Conservation (phyloP, 2,888 invertebrate genomes). For the Drosophila demipolita region DNA sequence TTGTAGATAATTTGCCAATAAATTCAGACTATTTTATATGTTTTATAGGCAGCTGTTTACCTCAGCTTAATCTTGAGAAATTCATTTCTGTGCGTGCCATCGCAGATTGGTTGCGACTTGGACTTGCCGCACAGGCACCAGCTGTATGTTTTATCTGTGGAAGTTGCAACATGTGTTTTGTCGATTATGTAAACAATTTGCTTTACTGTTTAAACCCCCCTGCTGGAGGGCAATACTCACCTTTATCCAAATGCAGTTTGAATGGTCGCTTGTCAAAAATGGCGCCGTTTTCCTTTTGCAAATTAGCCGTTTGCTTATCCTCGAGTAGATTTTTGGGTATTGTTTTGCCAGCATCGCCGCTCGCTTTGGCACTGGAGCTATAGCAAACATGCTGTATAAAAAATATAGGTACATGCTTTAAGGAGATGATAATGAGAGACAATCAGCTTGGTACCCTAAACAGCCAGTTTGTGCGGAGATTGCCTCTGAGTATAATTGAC, state of each 20-base stretch:
- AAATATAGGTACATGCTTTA: neutral
- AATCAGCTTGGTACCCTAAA: conserved; percentile 47
- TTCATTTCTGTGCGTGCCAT: conserved; percentile 94
- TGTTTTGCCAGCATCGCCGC: conserved; percentile 77
- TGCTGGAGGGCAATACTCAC: conserved; percentile 80
- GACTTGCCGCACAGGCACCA: conserved; percentile 99
- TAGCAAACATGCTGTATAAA: conserved; percentile 42
- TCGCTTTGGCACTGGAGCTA: conserved; percentile 49
- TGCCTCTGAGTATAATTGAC: conserved; percentile 57
- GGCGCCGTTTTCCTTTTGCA: conserved; percentile 90
- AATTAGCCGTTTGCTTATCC: conserved; percentile 87
- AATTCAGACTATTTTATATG: neutral
- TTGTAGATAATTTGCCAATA: neutral
- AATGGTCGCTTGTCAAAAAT: conserved; percentile 96
- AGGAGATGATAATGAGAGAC: neutral
- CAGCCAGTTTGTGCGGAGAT: conserved; percentile 36
- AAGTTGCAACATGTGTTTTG: conserved; percentile 32
- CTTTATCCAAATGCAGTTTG: conserved; percentile 89
- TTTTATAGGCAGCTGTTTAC: conserved; percentile 81
- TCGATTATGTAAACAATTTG: conserved; percentile 58
- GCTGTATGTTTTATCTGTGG: conserved; percentile 89
- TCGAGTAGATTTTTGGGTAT: conserved; percentile 89
- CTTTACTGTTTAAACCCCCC: neutral
- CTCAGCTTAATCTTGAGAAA: conserved; percentile 90
- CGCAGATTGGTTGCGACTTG: conserved; percentile 96